These are phyloP conservation scores for Leucosticte australis DNA, from an alignment of 2,113 vertebrate species.

Conservation along the genomic window DNA sequence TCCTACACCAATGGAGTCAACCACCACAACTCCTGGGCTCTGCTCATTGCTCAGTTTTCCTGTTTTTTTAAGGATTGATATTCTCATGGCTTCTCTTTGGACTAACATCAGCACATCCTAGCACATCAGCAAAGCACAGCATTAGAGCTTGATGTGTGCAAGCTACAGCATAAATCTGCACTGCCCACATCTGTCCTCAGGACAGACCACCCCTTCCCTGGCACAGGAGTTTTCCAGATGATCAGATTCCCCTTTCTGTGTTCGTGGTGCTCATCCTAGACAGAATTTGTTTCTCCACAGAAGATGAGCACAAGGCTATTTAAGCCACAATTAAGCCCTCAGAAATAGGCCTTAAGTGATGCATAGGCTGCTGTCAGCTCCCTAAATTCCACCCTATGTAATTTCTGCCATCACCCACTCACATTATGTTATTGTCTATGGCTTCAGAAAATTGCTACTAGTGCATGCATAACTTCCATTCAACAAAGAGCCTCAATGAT, in stretches of 20 bases:
- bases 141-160: not conserved
- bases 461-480: conserved; percentile 50
- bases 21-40: not conserved
- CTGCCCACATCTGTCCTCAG: not conserved
- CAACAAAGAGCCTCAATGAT: conserved; percentile 55
- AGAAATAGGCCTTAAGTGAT: conserved; percentile 38
- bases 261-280: not conserved
- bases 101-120: not conserved
- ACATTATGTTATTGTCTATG: conserved; percentile 49
- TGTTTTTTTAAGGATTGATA: conserved; percentile 1
- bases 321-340: conserved; percentile 29
- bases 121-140: not conserved
- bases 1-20: not conserved
- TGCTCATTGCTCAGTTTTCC: not conserved
- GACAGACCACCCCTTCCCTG: not conserved
- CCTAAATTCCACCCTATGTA: conserved; percentile 32
- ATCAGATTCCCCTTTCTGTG: not conserved
- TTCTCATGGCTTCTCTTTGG: not conserved
- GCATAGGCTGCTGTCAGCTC: conserved; percentile 49
- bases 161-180: not conserved
- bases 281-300: not conserved
- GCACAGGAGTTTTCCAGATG: not conserved
- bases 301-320: conserved; percentile 13
- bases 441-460: conserved; percentile 55
- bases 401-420: conserved; percentile 43